Conservation (phyloP, 2,888 invertebrate genomes). For the Synanthedon myopaeformis region DNA sequence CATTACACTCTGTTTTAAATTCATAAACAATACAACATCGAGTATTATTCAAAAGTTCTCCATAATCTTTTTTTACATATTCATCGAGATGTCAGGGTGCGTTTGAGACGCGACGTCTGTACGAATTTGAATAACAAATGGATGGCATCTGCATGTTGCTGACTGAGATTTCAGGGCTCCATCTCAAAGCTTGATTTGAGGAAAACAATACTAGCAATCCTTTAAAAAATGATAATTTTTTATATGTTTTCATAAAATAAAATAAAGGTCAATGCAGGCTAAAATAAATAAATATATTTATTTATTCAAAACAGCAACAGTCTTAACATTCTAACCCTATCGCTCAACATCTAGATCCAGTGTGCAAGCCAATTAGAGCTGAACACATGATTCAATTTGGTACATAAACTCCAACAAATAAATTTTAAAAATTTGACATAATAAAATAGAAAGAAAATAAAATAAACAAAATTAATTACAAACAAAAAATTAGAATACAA, state of each 20-base stretch:
- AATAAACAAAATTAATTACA: too few species aligned
- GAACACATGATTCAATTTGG: too few species aligned
- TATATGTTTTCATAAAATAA: conserved; percentile 1
- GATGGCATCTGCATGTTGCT: conserved; percentile 56
- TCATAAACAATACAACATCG: conserved; percentile 6
- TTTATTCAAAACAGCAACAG: too few species aligned
- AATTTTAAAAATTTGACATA: too few species aligned
- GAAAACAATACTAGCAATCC: conserved; percentile 27
- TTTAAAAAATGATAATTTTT: conserved; percentile 1
- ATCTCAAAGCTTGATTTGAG: conserved; percentile 32
- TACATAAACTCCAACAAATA: too few species aligned
- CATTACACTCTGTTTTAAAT: conserved; percentile 2
- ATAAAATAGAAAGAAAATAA: too few species aligned
- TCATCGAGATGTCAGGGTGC: conserved; percentile 59
- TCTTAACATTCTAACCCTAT: too few species aligned
- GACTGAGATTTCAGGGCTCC: conserved; percentile 30
- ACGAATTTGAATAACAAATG: conserved; percentile 67
- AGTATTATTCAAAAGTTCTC: conserved; percentile 49
- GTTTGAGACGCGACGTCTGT: conserved; percentile 55
- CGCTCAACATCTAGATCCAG: too few species aligned
- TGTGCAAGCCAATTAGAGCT: too few species aligned
- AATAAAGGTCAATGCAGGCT: conserved; percentile 24
- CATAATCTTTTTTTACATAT: conserved; percentile 67
- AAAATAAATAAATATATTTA: too few species aligned
- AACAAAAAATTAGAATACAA: too few species aligned